Base-by-base conservation (phyloP, 2,888 invertebrate genomes). In the Drosophila subsilvestris region DNA sequence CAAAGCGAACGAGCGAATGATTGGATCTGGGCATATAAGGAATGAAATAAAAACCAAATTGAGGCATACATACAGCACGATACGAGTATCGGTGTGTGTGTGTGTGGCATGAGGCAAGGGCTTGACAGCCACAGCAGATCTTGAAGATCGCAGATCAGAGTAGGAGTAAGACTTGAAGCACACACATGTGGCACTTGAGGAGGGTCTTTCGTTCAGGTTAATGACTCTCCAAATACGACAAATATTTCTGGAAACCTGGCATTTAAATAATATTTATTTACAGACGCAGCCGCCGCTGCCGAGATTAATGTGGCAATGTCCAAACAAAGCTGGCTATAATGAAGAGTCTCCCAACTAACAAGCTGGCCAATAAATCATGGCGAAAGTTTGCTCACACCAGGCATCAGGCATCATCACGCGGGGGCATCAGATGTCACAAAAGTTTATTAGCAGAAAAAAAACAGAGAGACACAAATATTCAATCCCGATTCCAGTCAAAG, bases 361-460 rank as follows among this genome's bases (percentile, higher is more conserved):
- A 78, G 86, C 81, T 84, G 81, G 68, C 79, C 79, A 83, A 83
- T 83, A 86, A 86, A 88, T 88, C 86, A 88, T 76, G 79, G 88
- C 88, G 83, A 83, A 83, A 83, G 83, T 80, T 74, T 74, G 67
- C 43, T 49, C 17, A 22, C 27, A 43, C 14, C 37, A n/a, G 37
- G 44, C 70, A 51, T 50, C 59, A 32, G 56, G 43, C 47, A 45
- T 43, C 78, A 53, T 51, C 45, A n/a, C 14, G 37, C 37, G 37
- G 37, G 37, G 37, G 51, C 56, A 71, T 55, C 69, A 69, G 61
- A 70, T 87, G 85, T 82, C 85, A 85, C 66, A 56, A 66, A 48
- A 70, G 50, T 71, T 70, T 80, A 73, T 78, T 71, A 86, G 70
- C 59, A 55, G 47, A 63, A 76, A 45, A 53, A 27, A 51, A 59